Percentiles rank a stretch among this genome's conserved stretches.
Evolutionary conservation across 2,113 vertebrate genomes (phyloP).

Genomic region (Otis tarda): DNA sequence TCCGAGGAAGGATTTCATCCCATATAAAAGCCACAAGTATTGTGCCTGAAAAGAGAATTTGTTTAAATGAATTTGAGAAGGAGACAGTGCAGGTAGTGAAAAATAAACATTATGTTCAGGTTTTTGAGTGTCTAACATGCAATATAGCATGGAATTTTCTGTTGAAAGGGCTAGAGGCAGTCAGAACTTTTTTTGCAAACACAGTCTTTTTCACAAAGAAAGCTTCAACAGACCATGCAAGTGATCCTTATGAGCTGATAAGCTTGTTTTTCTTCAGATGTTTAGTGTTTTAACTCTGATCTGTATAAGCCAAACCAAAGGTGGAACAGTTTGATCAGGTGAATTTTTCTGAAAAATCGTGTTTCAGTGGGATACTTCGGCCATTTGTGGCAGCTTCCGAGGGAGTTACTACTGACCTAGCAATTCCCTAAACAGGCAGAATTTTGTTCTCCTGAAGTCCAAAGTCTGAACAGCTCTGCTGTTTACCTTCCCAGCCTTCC

Average conservation of each 20-base stretch:
- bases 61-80: neutral
- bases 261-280: neutral
- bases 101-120: neutral
- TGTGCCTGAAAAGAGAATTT: slow-evolving; percentile 49
- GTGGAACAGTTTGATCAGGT: neutral
- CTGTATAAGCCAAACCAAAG: neutral
- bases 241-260: neutral
- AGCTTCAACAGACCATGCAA: neutral
- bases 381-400: neutral
- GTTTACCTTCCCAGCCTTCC: neutral
- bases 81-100: neutral
- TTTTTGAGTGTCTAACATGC: neutral
- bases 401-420: neutral
- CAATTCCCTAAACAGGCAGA: neutral
- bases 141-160: neutral
- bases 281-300: neutral
- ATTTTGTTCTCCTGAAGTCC: neutral
- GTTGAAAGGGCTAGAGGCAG: neutral
- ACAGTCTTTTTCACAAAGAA: neutral
- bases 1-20: slow-evolving; percentile 47
- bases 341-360: neutral
- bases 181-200: neutral
- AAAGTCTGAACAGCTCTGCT: neutral
- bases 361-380: neutral
- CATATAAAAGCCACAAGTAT: slow-evolving; percentile 57